Evolutionary conservation across 1,140 invertebrate species (phyloP).

Genomic region (Diorhabda sublineata): DNA sequence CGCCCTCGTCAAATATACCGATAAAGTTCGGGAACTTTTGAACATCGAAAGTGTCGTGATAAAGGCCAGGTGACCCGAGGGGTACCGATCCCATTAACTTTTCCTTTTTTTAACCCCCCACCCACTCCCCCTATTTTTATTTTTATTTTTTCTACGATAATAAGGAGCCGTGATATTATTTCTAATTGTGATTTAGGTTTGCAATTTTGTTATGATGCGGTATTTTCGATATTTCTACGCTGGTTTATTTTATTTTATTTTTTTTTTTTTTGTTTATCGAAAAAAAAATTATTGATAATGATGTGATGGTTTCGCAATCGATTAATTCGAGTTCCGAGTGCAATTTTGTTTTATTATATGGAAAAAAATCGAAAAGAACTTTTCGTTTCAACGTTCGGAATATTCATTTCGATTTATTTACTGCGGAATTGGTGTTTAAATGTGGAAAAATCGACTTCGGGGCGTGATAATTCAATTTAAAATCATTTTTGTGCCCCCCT

Average conservation of each 20-base stretch:
- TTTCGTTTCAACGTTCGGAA: no score
- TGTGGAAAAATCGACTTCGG: no score
- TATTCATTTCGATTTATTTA: no score
- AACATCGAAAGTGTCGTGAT: constrained; percentile 64
- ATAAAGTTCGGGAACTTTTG: constrained; percentile 67
- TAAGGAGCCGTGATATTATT: constrained; percentile 24
- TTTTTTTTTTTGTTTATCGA: constrained; percentile 17
- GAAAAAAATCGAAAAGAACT: no score
- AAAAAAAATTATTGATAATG: not conserved
- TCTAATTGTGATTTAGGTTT: constrained; percentile 19
- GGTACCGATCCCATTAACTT: not conserved
- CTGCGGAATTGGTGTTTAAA: no score
- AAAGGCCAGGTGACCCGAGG: constrained; percentile 52
- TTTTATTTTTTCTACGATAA: not conserved
- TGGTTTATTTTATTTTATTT: constrained; percentile 10
- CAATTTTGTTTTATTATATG: no score
- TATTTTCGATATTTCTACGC: constrained; percentile 3
- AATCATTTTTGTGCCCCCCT: no score
- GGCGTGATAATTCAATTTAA: no score
- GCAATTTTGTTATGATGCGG: constrained; percentile 18
- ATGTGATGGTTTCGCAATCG: no score
- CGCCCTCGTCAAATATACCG: constrained; percentile 75
- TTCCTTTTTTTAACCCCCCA: no score
- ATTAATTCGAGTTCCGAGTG: no score
- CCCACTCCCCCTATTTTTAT: no score